Evolutionary conservation across 2,888 invertebrate species (phyloP), one percentile per base, ranked within the genome.

Genomic region (Lithophane leautieri): DNA sequence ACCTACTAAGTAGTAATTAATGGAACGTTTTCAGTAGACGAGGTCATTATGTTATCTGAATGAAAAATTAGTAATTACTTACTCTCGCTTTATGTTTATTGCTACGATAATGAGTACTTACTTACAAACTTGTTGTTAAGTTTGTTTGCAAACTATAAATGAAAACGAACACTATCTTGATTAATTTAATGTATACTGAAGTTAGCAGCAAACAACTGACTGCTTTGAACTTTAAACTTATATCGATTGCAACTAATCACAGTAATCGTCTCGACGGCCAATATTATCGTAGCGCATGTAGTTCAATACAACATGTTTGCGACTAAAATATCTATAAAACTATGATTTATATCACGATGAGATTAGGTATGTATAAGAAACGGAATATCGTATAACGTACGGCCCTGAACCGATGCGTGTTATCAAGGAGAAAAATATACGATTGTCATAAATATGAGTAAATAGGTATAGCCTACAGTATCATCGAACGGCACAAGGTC

Each of bases 341-440:
- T 83, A 84, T 79, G 70, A 77, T 83, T 81, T 81, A 77, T 79
- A 70, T 82, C 60, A 67, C 65, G 56, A 76, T n/a, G 67, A 80
- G 77, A 79, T 81, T 81, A 77, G 63, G 76, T 80, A 70, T 76
- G 71, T 76, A 78, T 76, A 81, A 79, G 79, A 79, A 68, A 66
- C 74, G 78, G 71, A 83, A 87, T 82, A 87, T 88, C 79, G 79
- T 79, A 84, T 87, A 86, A 82, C 73, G 83, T 77, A 83, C 82
- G 86, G 71, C 91, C 91, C 85, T 91, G 92, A 90, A 91, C 91
- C 81, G 70, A 86, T 88, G 89, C 89, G 87, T 89, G 90, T 88
- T 91, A 90, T 90, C 90, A 87, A 84, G 79, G 78, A 88, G 81
- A 86, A 86, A 88, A 86, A 84, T 86, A 86, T 87, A 87, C 85